Percentiles rank a stretch among this genome's conserved stretches.
phyloP scores from a whole-genome alignment of 30 jellyfish, hydroid and myxozoan genomes.

The Hydractinia symbiolongicarpus region DNA sequence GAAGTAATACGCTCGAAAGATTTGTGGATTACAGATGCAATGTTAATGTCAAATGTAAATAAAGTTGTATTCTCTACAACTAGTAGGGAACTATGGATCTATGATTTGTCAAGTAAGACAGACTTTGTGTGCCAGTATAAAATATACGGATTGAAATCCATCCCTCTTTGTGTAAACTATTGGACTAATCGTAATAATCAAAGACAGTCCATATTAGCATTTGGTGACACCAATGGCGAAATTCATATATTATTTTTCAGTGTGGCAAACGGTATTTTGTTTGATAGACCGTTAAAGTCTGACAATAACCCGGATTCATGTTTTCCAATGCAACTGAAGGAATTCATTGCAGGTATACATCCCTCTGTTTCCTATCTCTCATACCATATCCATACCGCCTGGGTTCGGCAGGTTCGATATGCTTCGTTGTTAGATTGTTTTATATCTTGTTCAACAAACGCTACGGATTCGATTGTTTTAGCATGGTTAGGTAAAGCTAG shows the following conservation, averaged over 20 bases:
- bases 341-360: slow-evolving; percentile 38
- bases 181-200: slow-evolving; percentile 63
- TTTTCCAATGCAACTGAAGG: slow-evolving; percentile 38
- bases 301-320: slow-evolving; percentile 49
- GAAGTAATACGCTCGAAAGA: slow-evolving; percentile 74
- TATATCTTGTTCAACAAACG: slow-evolving; percentile 73
- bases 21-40: slow-evolving; percentile 88
- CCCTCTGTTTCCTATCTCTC: slow-evolving; percentile 42
- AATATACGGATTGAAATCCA: slow-evolving; percentile 44
- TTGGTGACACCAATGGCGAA: slow-evolving; percentile 86
- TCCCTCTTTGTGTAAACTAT: slow-evolving; percentile 73
- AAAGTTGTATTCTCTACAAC: slow-evolving; percentile 78
- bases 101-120: slow-evolving; percentile 58
- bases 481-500: slow-evolving; percentile 83
- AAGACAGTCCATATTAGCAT: slow-evolving; percentile 43
- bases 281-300: slow-evolving; percentile 85
- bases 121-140: slow-evolving; percentile 77
- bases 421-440: slow-evolving; percentile 70
- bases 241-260: slow-evolving; percentile 61
- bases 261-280: slow-evolving; percentile 47
- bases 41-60: slow-evolving; percentile 48
- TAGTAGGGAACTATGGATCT: slow-evolving; percentile 67
- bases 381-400: slow-evolving; percentile 61
- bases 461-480: slow-evolving; percentile 59
- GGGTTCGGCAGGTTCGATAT: slow-evolving; percentile 74